These are phyloP conservation scores for Gnathonemus echidnorhynchus DNA, from an alignment of 2,113 vertebrate genomes.

Conservation along the genomic window DNA sequence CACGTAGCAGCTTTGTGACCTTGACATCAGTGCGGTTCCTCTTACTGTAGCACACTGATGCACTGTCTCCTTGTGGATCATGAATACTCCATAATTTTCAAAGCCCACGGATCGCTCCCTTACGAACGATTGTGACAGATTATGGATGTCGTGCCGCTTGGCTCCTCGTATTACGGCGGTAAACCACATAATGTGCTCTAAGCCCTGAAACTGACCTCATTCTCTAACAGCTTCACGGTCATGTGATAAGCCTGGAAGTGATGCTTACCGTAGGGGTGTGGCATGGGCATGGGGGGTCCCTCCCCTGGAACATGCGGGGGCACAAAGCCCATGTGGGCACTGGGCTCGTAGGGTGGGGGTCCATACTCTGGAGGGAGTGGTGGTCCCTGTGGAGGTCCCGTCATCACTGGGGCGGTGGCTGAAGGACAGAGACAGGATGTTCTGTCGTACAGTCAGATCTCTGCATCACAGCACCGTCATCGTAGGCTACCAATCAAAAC, in stretches of 20 bases:
- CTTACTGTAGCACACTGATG: background rate
- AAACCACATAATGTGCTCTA: background rate
- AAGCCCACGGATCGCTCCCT: background rate
- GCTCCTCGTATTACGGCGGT: background rate
- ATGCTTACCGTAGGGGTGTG: conserved; percentile 63
- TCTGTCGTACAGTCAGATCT: background rate
- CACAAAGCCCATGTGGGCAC: conserved; percentile 70
- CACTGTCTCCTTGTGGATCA: background rate
- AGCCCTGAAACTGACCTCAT: background rate
- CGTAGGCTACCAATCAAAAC: background rate
- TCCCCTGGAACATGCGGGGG: conserved; percentile 78
- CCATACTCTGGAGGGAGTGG: conserved; percentile 78
- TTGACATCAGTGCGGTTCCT: background rate
- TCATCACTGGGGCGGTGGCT: conserved; percentile 51
- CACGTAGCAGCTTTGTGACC: background rate
- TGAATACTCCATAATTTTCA: background rate
- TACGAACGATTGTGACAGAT: background rate
- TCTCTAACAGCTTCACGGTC: background rate
- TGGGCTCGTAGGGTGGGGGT: conserved; percentile 83
- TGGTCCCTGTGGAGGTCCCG: conserved; percentile 67
- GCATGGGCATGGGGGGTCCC: conserved; percentile 53
- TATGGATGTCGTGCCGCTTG: background rate
- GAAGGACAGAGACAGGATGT: background rate
- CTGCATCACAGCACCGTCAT: background rate
- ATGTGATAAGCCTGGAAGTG: background rate